A percentile compares a stretch with the other conserved stretches of the same genome.
Evolutionary conservation across 2,797 vertebrate genomes (phyloP).

Genomic region (Bradypodion ventrale): DNA sequence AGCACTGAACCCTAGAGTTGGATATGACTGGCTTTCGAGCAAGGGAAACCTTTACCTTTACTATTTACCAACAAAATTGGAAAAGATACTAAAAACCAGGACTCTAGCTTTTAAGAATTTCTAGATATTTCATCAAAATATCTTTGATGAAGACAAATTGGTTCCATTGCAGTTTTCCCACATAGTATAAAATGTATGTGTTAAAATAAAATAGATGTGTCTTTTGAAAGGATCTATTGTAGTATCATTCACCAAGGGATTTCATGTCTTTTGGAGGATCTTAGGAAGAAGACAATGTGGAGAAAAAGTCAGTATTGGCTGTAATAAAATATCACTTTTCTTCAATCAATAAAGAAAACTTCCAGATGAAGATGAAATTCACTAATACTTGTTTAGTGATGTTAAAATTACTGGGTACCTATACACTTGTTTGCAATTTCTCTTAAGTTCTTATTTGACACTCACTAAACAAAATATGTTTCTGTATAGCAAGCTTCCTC

Average conservation of each 20-base stretch:
- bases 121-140: too few relatives aligned
- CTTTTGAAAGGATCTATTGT: not conserved
- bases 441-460: too few relatives aligned
- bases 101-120: too few relatives aligned
- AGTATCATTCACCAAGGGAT: conserved; percentile 38
- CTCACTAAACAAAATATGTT: too few relatives aligned
- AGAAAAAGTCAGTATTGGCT: conserved; percentile 60
- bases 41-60: too few relatives aligned
- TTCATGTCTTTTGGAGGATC: conserved; percentile 43
- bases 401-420: conserved; percentile 66
- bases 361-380: conserved; percentile 65
- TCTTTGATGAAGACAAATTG: too few relatives aligned
- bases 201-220: not conserved
- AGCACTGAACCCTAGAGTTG: too few relatives aligned
- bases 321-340: conserved; percentile 59
- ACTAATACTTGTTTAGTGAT: conserved; percentile 62
- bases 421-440: conserved; percentile 67
- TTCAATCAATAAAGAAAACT: conserved; percentile 58
- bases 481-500: too few relatives aligned
- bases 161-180: not conserved
- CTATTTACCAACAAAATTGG: not conserved
- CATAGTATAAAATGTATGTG: not conserved
- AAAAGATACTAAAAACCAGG: too few relatives aligned
- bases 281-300: conserved; percentile 36
- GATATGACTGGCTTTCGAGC: too few relatives aligned